Evolutionary conservation across 2,113 vertebrate genomes (phyloP), one percentile per base, ranked within the genome.

Genomic region (Chascanopsetta lugubris): DNA sequence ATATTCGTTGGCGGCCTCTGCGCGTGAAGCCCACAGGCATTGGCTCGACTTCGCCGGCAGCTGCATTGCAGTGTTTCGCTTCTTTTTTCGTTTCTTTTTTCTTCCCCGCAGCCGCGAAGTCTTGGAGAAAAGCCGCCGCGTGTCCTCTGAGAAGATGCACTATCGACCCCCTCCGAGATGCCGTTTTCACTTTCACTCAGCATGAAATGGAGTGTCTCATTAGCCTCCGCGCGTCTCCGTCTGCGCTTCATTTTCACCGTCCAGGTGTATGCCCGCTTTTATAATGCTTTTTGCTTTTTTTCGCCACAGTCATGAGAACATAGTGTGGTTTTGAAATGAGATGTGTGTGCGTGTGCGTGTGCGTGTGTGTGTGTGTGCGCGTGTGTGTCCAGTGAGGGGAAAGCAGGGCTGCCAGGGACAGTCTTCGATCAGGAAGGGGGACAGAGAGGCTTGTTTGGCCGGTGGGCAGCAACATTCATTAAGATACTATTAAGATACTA

Each of bases 401-500:
- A 34, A 10, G 4, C 34, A 45, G 21, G 38, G 6, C 30, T 46
- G 56, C 42, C 60, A 38, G 50, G 40, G 48, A 69, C 30, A 8
- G 55, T 67, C 8, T 11, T 25, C 24, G 57, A 22, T 32, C 21
- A 36, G 46, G 53, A 47, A 34, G 21, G 40, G 38, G 55, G 72
- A 70, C 48, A 25, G 68, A 87, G 77, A 48, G 59, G 59, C 79
- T 65, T n/a, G 45, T 82, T 78, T 75, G 75, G 87, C 84, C n/a
- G 12, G 36, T 45, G 78, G 80, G 79, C 75, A 75, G 72, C 54
- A 80, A 73, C 75, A 83, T 88, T 90, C 83, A 88, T 93, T 91
- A 92, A 89, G 85, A 86, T 89, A 77, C 77, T 73, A 89, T 92
- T 87, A 91, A 90, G 85, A 85, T 88, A 83, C 75, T 67, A 63